These are phyloP conservation scores for Conus betulinus DNA, from an alignment of 1,140 invertebrate species.

Conservation along the genomic window DNA sequence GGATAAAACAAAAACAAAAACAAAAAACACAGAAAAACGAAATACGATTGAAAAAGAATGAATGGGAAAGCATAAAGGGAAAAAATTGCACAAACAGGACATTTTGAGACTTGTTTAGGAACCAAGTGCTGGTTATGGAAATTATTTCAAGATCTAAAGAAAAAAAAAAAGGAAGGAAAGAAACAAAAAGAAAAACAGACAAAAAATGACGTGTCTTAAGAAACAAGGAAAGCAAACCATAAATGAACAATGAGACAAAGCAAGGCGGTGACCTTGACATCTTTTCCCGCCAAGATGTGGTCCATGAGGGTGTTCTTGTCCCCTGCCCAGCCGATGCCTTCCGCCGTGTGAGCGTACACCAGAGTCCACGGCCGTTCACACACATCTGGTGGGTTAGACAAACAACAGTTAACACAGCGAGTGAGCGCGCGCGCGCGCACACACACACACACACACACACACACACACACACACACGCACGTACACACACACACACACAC, in stretches of 20 bases:
- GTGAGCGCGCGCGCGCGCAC: neutral
- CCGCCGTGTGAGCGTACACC: constrained; percentile 39
- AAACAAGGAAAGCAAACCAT: too few species aligned
- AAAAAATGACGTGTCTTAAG: neutral
- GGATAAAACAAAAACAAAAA: too few species aligned
- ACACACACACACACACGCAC: neutral
- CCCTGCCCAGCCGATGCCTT: constrained; percentile 30
- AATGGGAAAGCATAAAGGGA: neutral
- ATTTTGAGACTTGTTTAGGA: too few species aligned
- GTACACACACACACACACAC: constrained; percentile 7
- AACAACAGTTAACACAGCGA: neutral
- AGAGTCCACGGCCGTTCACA: constrained; percentile 44
- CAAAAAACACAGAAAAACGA: neutral
- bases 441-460: neutral
- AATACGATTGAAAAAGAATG: neutral
- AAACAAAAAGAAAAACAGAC: neutral
- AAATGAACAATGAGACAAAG: neutral
- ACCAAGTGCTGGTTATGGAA: too few species aligned
- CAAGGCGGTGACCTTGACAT: constrained; percentile 34
- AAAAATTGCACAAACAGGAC: neutral
- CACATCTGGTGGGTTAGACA: constrained; percentile 18
- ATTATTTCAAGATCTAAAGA: neutral
- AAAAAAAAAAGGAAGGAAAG: neutral
- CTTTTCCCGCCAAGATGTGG: constrained; percentile 36
- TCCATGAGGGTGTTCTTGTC: constrained; percentile 37